Evolutionary conservation across 2,888 invertebrate species (phyloP).

Genomic region (Cheilosia scutellata): DNA sequence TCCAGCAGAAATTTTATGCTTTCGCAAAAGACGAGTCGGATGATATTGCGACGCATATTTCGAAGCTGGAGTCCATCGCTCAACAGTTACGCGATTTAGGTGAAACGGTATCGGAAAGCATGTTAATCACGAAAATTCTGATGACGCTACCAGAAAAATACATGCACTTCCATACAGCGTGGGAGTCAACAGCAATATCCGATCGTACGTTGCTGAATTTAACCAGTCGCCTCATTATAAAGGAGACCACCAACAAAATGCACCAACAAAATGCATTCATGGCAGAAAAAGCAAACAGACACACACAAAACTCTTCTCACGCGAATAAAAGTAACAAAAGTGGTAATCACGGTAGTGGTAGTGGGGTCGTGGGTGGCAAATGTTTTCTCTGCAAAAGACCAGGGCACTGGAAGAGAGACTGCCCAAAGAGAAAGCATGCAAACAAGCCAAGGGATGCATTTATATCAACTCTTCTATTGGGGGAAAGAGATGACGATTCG

Average conservation of each 20-base stretch:
- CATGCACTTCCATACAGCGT: slow-evolving; percentile 73
- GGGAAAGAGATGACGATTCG: slow-evolving; percentile 13
- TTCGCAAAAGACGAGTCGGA: slow-evolving; percentile 53
- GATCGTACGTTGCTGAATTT: slow-evolving; percentile 77
- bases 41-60: slow-evolving; percentile 66
- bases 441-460: slow-evolving; percentile 27
- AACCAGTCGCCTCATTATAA: slow-evolving; percentile 71
- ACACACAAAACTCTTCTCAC: slow-evolving; percentile 16
- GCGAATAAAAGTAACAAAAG: slow-evolving; percentile 18
- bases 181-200: slow-evolving; percentile 75
- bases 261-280: slow-evolving; percentile 30
- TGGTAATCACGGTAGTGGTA: not conserved
- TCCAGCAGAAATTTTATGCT: slow-evolving; percentile 78
- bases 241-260: too few relatives aligned
- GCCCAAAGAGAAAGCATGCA: slow-evolving; percentile 37
- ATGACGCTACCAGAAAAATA: slow-evolving; percentile 76
- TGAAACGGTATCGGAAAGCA: slow-evolving; percentile 65
- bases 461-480: slow-evolving; percentile 21
- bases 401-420: slow-evolving; percentile 72
- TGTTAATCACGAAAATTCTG: slow-evolving; percentile 76
- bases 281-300: slow-evolving; percentile 14
- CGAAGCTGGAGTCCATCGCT: slow-evolving; percentile 27
- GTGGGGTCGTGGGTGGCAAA: slow-evolving; percentile 26
- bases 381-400: slow-evolving; percentile 73
- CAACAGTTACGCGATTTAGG: slow-evolving; percentile 62